Evolutionary conservation across 2,797 vertebrate species (phyloP).

Genomic region (Choloepus didactylus): DNA sequence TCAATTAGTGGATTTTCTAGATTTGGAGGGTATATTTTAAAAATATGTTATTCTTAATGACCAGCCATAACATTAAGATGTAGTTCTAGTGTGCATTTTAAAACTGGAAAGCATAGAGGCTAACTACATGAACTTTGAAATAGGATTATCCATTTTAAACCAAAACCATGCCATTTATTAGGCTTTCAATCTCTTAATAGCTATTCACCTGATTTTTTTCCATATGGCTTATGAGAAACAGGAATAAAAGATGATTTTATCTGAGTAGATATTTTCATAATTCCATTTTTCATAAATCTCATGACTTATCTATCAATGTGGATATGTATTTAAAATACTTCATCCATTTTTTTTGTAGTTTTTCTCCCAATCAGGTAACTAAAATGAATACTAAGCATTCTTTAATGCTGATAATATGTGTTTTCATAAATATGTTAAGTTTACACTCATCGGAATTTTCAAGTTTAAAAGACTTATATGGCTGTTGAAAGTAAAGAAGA

Average conservation of each 20-base stretch:
- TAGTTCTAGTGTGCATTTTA: background rate
- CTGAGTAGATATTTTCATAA: background rate
- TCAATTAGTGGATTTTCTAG: background rate
- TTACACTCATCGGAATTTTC: background rate
- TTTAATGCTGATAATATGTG: background rate
- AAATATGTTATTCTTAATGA: background rate
- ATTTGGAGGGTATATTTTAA: background rate
- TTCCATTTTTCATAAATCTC: constrained; percentile 6
- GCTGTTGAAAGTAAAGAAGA: background rate
- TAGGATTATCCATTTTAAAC: constrained; percentile 38
- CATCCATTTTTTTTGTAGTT: background rate
- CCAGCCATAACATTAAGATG: background rate
- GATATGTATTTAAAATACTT: background rate
- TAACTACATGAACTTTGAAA: constrained; percentile 55
- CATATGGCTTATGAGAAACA: constrained; percentile 15
- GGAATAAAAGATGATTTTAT: background rate
- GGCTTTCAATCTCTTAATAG: background rate
- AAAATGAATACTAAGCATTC: background rate
- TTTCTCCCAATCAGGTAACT: background rate
- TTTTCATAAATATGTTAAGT: background rate
- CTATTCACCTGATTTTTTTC: background rate
- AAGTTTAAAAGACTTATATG: background rate
- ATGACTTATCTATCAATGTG: background rate
- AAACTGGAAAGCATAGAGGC: background rate
- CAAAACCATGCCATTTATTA: constrained; percentile 4